Evolutionary conservation across 2,797 vertebrate genomes (phyloP).

Genomic region (Sebastes steindachneri): DNA sequence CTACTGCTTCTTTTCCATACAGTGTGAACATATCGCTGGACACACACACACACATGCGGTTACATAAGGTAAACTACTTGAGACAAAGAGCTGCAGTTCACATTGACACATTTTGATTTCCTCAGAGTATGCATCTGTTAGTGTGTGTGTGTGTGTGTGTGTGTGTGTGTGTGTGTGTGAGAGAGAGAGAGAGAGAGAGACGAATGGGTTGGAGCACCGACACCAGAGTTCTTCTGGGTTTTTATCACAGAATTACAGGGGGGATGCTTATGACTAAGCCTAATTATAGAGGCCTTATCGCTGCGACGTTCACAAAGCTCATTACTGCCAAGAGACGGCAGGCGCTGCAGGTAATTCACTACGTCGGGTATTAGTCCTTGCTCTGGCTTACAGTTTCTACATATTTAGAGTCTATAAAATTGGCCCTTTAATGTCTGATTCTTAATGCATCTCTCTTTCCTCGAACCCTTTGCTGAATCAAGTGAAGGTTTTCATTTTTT

Average conservation of each 20-base stretch:
- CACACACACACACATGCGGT: constrained; percentile 19
- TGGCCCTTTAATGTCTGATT: constrained; percentile 76
- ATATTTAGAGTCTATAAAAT: constrained; percentile 80
- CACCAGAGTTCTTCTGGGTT: constrained; percentile 73
- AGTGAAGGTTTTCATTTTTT: constrained; percentile 67
- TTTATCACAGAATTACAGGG: constrained; percentile 86
- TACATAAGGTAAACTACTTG: constrained; percentile 71
- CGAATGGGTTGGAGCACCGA: constrained; percentile 56
- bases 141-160: background rate
- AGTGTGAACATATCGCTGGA: constrained; percentile 41
- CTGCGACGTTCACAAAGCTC: constrained; percentile 83
- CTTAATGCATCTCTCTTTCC: constrained; percentile 69
- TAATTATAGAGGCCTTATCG: constrained; percentile 86
- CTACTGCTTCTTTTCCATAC: constrained; percentile 35
- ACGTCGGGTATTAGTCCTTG: constrained; percentile 74
- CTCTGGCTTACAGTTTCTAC: constrained; percentile 74
- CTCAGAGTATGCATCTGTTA: constrained; percentile 5
- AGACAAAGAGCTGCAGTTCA: constrained; percentile 67
- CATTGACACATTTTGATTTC: constrained; percentile 62
- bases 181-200: background rate
- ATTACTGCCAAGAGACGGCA: constrained; percentile 82
- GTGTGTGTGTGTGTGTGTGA: background rate
- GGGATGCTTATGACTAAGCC: constrained; percentile 86
- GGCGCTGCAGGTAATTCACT: constrained; percentile 83
- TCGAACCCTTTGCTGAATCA: constrained; percentile 64